Evolutionary conservation across 2,113 vertebrate genomes (phyloP), one percentile per base, ranked within the genome.

Genomic region (Kryptolebias marmoratus): DNA sequence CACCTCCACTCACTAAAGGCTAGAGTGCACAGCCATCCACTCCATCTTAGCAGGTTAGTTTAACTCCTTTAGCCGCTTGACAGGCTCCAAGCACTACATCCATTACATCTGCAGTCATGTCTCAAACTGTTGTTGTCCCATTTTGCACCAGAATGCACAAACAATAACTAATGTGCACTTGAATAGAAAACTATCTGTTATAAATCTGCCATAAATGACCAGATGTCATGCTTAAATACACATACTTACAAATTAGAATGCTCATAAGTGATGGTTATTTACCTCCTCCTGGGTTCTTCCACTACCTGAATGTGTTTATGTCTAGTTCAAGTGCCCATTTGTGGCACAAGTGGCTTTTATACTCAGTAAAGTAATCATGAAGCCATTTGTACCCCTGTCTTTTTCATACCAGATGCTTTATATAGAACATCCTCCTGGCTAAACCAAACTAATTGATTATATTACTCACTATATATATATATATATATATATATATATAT

Each of bases 351-450:
- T 90, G 83, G 76, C 58, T 86, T 79, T 90, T 72, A 71, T 65
- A 79, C 12, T 68, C 80, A 83, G 81, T 82, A 85, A 77, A 91
- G 82, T 92, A 94, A 94, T 91, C 30, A 66, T 70, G 86, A 88
- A 42, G 81, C 90, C 83, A 92, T 93, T 94, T 74, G 64, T 62
- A 68, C 59, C 52, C 44, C 45, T 76, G 65, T 74, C 53, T 47
- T 79, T 60, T 75, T 77, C 90, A 78, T 80, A 86, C 90, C 91
- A 95, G 92, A 94, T 94, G 93, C 92, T 88, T 90, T 82, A 68
- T 47, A 58, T 78, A 91, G 93, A 90, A 92, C 87, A 73, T 93
- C 92, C 93, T 88, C 87, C 90, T 94, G 86, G 88, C 90, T 90
- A 91, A 88, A 87, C 84, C 88, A 82, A 88, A 10, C 39, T 42